Evolutionary conservation across 2,113 vertebrate species (phyloP), one percentile per base, ranked within the genome.

Genomic region (Cariama cristata): DNA sequence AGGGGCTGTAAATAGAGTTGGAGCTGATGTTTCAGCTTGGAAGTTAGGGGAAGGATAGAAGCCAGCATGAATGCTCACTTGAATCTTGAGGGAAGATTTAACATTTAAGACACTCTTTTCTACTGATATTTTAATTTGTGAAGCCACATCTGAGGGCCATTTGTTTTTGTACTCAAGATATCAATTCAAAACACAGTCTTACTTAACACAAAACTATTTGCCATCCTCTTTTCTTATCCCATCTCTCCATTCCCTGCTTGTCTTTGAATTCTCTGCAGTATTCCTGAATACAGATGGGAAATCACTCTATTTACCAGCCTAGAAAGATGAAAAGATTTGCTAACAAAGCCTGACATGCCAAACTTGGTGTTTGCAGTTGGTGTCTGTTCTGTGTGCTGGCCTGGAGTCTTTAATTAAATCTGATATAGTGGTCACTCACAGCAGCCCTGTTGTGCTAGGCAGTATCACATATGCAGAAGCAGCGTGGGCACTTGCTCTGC

Each of bases 21-120:
- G 80, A 94, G 77, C 53, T 98, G 96, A 96, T 94, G 94, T 97
- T 97, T 98, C 91, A 90, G 53, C 82, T 95, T 90, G 88, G 90
- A 94, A 91, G 81, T 90, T 45, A 28, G 50, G 64, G 59, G 59
- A 88, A 80, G 77, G 94, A 98, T 94, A 95, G 94, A 64, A 93
- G 96, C 95, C 95, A 96, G 85, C 76, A 33, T 6, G 12, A 94
- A 94, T 71, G 49, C 67, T 97, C 50, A 47, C 77, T 96, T 94
- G 84, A 96, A 88, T 93, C 83, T 77, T 90, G 83, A 87, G 75
- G 75, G 88, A 95, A 97, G 98, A 96, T 21, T 88, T 90, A 98
- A 95, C 86, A 85, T 97, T 96, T 94, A 62, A 77, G 52, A 93
- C n/a, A 35, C 18, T 60, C 15, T 80, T 73, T 13, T 56, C 62